These are phyloP conservation scores for Phacellophora camtschatica DNA, from an alignment of 30 jellyfish, hydroid and myxozoan species.

Conservation along the genomic window DNA sequence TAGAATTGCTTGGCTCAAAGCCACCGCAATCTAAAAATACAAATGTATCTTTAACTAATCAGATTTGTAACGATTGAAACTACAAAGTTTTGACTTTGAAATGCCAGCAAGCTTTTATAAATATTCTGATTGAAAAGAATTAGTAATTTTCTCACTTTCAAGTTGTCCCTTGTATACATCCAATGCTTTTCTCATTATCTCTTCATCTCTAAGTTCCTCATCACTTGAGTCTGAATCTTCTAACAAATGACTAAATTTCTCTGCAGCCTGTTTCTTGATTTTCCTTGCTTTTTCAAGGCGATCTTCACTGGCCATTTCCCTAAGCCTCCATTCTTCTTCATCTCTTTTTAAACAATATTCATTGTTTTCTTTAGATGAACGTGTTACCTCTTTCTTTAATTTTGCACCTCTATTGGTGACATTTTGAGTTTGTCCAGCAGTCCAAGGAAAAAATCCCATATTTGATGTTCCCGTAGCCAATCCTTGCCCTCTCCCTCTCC, in stretches of 20 bases:
- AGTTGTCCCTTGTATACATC: constrained; percentile 22
- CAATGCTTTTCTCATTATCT: constrained; percentile 52
- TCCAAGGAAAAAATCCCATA: constrained; percentile 9
- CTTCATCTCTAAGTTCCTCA: constrained; percentile 67
- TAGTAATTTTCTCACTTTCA: constrained; percentile 6
- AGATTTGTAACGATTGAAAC: too few species aligned
- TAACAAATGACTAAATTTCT: constrained; percentile 32
- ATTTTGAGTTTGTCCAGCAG: background rate
- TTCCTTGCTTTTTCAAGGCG: constrained; percentile 60
- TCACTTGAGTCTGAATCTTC: constrained; percentile 64
- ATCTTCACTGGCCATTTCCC: constrained; percentile 56
- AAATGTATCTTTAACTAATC: too few species aligned
- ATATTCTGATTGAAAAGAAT: background rate
- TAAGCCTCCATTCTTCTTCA: constrained; percentile 39
- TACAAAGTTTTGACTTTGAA: too few species aligned
- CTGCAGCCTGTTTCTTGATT: constrained; percentile 62
- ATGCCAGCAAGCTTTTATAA: too few species aligned
- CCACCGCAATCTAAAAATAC: background rate
- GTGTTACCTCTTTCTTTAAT: too few species aligned
- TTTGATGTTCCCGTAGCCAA: background rate
- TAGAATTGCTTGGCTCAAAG: constrained; percentile 20
- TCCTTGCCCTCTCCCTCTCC: constrained; percentile 28
- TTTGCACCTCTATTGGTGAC: background rate
- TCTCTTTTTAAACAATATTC: background rate
- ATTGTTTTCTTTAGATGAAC: background rate